Evolutionary conservation across 2,113 vertebrate species (phyloP), one percentile per base, ranked within the genome.

Genomic region (Rhinolophus sinicus): DNA sequence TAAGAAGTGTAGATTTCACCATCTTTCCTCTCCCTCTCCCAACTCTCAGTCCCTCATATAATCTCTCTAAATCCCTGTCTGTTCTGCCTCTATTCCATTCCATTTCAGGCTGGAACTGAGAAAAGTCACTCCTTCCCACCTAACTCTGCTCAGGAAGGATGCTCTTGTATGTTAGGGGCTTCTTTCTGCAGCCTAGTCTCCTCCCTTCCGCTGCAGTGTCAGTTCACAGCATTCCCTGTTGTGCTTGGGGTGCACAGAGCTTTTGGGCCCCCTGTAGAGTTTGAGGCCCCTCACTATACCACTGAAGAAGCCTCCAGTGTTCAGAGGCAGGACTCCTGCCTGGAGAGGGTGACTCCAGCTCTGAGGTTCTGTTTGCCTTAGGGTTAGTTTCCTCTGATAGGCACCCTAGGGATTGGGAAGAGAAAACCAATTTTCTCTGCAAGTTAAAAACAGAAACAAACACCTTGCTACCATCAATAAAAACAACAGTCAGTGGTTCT

Each of bases 351-450:
- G 2, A 22, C 35, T 16, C 13, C 1, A 58, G 22, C 50, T 73
- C 38, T 1, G 18, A 91, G 26, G 38, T 60, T 75, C 35, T 52
- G 19, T 87, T 58, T 0, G 0, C 8, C 75, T 60, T 40, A 80
- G 64, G 22, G 67, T 88, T 65, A 30, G 40, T 30, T 58, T 93
- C 84, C 85, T 73, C 35, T 40, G 35, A 38, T 5, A n/a, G n/a
- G 15, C 0, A 24, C 14, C 47, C 88, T 73, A 81, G 28, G 24
- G 56, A 64, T 35, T 67, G 22, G 60, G 52, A 18, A 52, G 24
- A 94, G 64, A 80, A 83, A 77, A 83, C 21, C 44, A 16, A 2
- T n/a, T 77, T 83, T 64, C 65, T 26, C n/a, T 81, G 58, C 30
- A 33, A 38, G 54, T 30, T 90, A 62, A 77, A 81, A 76, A 40